Evolutionary conservation across 2,888 invertebrate genomes (phyloP).

Genomic region (Pocota personata): DNA sequence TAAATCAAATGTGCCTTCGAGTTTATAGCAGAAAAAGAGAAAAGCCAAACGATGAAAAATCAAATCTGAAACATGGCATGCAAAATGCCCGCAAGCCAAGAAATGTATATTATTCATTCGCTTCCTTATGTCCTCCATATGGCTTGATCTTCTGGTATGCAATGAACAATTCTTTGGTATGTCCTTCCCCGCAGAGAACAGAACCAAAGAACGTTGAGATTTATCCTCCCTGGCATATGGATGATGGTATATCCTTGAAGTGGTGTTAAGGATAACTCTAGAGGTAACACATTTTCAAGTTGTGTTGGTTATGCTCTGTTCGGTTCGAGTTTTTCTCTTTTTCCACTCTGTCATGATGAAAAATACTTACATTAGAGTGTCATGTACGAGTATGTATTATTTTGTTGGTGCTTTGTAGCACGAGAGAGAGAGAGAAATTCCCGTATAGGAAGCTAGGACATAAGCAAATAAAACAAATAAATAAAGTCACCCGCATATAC

Average conservation of each 20-base stretch:
- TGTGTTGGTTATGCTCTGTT: conserved; percentile 5
- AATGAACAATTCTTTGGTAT: conserved; percentile 1
- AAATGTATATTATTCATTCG: conserved; percentile 54
- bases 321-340: not conserved
- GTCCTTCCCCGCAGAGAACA: not conserved
- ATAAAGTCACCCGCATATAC: not conserved
- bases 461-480: conserved; percentile 21
- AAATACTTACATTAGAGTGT: conserved; percentile 26
- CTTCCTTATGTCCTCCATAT: conserved; percentile 8
- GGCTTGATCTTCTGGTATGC: conserved; percentile 6
- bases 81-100: conserved; percentile 67
- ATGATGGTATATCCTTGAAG: conserved; percentile 61
- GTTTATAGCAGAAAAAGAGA: not conserved
- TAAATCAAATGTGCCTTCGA: conserved; percentile 48
- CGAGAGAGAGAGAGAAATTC: not conserved
- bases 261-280: conserved; percentile 67
- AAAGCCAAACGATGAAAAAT: conserved; percentile 27
- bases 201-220: conserved; percentile 38
- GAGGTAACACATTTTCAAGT: conserved; percentile 67
- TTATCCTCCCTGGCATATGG: conserved; percentile 40
- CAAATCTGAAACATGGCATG: conserved; percentile 43
- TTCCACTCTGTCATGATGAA: not conserved
- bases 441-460: not conserved
- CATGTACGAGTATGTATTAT: conserved; percentile 20
- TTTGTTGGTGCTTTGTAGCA: conserved; percentile 5